These are phyloP conservation scores for Busseola fusca DNA, from an alignment of 2,888 invertebrate species.

Conservation along the genomic window DNA sequence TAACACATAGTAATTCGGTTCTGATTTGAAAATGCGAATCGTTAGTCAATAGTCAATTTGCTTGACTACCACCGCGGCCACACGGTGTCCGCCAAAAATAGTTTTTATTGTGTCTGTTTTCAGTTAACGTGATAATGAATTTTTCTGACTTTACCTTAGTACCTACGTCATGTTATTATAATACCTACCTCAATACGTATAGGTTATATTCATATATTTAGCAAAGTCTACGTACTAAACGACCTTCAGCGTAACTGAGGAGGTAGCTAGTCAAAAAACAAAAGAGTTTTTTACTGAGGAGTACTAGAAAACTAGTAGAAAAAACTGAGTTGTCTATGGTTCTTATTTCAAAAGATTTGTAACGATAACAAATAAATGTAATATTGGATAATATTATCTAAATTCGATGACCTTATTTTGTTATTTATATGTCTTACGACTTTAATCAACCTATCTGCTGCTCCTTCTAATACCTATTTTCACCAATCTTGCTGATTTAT, in stretches of 20 bases:
- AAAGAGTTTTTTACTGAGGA: not conserved
- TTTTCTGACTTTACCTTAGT: not conserved
- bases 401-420: slow-evolving; percentile 1
- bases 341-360: not conserved
- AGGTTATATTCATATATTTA: not conserved
- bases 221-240: not conserved
- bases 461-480: not conserved
- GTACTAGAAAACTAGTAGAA: not conserved
- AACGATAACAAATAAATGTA: not conserved
- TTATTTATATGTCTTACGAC: not conserved
- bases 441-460: not conserved
- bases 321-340: not conserved
- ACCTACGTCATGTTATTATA: not conserved
- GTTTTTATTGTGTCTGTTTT: no score
- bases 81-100: no score
- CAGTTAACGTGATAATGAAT: not conserved
- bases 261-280: not conserved
- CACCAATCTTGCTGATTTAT: not conserved
- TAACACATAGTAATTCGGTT: no score
- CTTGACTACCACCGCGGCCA: no score
- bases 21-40: no score
- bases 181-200: not conserved
- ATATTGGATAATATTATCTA: no score
- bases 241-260: not conserved
- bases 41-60: not conserved